Evolutionary conservation across 2,113 vertebrate species (phyloP), one percentile per base, ranked within the genome.

Genomic region (Misgurnus anguillicaudatus): DNA sequence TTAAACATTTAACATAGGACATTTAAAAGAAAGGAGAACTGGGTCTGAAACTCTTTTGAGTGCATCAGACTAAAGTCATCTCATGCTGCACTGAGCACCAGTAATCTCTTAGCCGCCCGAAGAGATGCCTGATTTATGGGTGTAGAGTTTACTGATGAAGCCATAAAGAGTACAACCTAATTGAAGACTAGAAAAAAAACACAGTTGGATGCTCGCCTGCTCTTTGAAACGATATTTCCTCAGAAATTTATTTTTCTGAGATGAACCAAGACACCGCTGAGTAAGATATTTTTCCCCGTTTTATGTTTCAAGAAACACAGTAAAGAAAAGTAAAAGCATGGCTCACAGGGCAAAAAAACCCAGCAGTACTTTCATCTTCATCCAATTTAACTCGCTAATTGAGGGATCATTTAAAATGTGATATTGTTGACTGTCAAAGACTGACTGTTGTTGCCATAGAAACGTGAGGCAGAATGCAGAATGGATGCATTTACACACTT

Each of bases 381-480:
- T 73, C 39, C 68, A 13, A 9, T 67, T 53, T 72, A 77, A 58
- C 79, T 76, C 16, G 45, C 66, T 81, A 78, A 83, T 62, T 57
- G 60, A 60, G 62, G 64, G 53, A 77, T 69, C 78, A 73, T 82
- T 79, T 70, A 70, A 81, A 86, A 74, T 53, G 60, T 76, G 47
- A 74, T 81, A 73, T 65, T 47, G 71, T 64, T 79, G 72, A 83
- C 63, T 51, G 70, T 79, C 80, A 85, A 81, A 85, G 65, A 70
- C 77, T 75, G 79, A 74, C 75, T 81, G 31, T 19, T 63, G 80
- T 85, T 83, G 78, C 84, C 79, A 85, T 81, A 80, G 84, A 70
- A 85, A 83, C 86, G 63, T 24, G 80, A 79, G 77, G 65, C n/a
- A 81, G 64, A 62, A 76, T 84, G 36, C 65, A 75, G 51, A n/a